Percentiles rank a stretch among this genome's conserved stretches.
Conservation (phyloP, 2,888 invertebrate species). For the Lucinisca nassula region DNA sequence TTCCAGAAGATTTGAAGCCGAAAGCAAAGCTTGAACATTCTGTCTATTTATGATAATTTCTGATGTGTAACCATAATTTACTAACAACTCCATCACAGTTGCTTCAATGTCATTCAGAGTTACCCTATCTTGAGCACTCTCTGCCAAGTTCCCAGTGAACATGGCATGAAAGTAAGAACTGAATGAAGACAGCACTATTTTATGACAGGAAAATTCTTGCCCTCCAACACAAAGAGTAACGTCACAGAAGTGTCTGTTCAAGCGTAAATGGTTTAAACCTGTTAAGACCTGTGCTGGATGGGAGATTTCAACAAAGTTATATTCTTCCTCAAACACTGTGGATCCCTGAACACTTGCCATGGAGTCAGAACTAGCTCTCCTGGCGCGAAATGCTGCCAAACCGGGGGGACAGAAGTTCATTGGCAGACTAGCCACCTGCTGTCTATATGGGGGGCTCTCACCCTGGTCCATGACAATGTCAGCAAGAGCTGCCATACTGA, state of each 20-base stretch:
- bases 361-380: constrained; percentile 63
- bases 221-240: constrained; percentile 93
- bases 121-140: constrained; percentile 94
- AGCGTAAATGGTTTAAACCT: constrained; percentile 94
- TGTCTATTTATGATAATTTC: constrained; percentile 96
- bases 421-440: constrained; percentile 10
- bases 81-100: constrained; percentile 95
- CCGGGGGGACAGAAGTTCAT: constrained; percentile 27
- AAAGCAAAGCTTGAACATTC: constrained; percentile 96
- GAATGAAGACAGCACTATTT: constrained; percentile 95
- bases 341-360: constrained; percentile 61
- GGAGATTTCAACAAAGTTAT: constrained; percentile 85
- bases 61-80: constrained; percentile 97
- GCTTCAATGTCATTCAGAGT: constrained; percentile 89
- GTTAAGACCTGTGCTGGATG: constrained; percentile 85
- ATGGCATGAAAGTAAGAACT: constrained; percentile 98
- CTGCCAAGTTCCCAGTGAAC: constrained; percentile 97
- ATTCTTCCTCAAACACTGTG: constrained; percentile 82
- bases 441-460: not conserved
- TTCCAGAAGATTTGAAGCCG: constrained; percentile 98
- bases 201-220: constrained; percentile 95
- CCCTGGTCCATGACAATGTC: not conserved
- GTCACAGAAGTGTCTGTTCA: constrained; percentile 95
- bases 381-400: not conserved
- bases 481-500: not conserved